A percentile compares a stretch with the other conserved stretches of the same genome.
Evolutionary conservation across 1,140 invertebrate species (phyloP).

Genomic region (Drosophila erecta): DNA sequence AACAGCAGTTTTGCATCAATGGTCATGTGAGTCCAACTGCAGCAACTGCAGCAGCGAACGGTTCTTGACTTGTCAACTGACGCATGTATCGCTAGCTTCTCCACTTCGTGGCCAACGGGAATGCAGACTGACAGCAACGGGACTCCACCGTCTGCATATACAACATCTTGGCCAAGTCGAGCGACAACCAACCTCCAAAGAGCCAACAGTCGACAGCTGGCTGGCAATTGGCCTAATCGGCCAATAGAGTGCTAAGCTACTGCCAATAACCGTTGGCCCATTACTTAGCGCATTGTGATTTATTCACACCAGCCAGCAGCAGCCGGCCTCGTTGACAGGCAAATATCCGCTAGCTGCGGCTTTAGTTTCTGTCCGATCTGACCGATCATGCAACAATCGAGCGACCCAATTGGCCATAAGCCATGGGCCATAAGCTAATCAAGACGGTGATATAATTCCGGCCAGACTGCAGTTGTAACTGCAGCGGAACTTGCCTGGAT

Average conservation of each 20-base stretch:
- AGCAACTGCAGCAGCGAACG: conserved; percentile 38
- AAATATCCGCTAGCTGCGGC: conserved; percentile 58
- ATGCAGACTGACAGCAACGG: conserved; percentile 60
- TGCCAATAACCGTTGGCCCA: conserved; percentile 75
- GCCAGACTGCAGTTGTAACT: conserved; percentile 56
- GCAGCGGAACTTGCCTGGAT: conserved; percentile 33
- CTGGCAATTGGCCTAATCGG: conserved; percentile 67
- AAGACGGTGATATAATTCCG: conserved; percentile 69
- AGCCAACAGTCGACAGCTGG: conserved; percentile 11
- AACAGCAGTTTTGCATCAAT: conserved; percentile 80
- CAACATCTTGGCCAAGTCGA: conserved; percentile 17
- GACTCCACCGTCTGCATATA: conserved; percentile 21
- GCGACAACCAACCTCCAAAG: conserved; percentile 1
- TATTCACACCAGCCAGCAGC: conserved; percentile 42
- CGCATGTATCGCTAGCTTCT: conserved; percentile 13
- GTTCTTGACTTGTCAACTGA: conserved; percentile 60
- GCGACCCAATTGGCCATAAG: conserved; percentile 40
- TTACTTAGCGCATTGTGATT: conserved; percentile 62
- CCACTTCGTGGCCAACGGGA: conserved; percentile 57
- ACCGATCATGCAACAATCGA: conserved; percentile 51
- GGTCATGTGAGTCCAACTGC: conserved; percentile 49
- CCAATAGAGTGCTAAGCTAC: conserved; percentile 40
- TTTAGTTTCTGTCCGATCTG: conserved; percentile 10
- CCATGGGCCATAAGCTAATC: conserved; percentile 43
- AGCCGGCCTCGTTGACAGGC: conserved; percentile 47